These are phyloP conservation scores for Corapipo altera DNA, from an alignment of 2,113 vertebrate genomes.

Conservation along the genomic window DNA sequence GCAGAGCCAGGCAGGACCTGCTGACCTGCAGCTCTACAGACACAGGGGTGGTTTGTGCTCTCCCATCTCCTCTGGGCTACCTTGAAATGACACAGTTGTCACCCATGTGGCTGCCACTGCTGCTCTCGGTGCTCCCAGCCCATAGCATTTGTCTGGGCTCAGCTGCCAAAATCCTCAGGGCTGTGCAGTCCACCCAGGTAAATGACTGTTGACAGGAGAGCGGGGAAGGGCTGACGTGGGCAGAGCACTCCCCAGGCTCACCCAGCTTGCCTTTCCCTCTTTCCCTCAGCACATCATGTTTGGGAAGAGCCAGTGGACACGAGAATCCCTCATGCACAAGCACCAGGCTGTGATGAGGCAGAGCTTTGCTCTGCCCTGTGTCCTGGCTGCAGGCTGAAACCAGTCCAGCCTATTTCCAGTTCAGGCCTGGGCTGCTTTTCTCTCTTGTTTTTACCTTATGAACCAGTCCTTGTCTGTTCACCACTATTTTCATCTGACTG, in stretches of 20 bases:
- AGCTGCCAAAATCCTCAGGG: neutral
- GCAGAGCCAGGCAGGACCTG: neutral
- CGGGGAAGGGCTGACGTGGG: neutral
- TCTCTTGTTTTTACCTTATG: neutral
- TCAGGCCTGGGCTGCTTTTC: neutral
- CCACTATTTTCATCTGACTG: neutral
- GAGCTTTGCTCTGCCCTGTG: neutral
- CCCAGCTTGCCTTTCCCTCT: neutral
- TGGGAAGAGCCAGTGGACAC: neutral
- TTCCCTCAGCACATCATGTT: neutral
- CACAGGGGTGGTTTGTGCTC: neutral
- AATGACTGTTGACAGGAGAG: neutral
- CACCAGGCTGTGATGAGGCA: neutral
- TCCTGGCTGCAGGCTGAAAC: neutral
- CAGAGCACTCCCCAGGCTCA: neutral
- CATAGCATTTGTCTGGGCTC: fast-evolving
- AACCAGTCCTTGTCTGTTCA: neutral
- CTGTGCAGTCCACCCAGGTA: neutral
- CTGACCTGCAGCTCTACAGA: neutral
- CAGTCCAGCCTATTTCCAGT: neutral
- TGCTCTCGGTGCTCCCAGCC: neutral
- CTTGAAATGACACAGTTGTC: neutral
- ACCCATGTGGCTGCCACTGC: neutral
- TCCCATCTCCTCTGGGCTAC: fast-evolving
- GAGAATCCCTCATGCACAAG: neutral